phyloP scores from a whole-genome alignment of 2,888 invertebrate genomes.

The Amblyteles armatorius region DNA sequence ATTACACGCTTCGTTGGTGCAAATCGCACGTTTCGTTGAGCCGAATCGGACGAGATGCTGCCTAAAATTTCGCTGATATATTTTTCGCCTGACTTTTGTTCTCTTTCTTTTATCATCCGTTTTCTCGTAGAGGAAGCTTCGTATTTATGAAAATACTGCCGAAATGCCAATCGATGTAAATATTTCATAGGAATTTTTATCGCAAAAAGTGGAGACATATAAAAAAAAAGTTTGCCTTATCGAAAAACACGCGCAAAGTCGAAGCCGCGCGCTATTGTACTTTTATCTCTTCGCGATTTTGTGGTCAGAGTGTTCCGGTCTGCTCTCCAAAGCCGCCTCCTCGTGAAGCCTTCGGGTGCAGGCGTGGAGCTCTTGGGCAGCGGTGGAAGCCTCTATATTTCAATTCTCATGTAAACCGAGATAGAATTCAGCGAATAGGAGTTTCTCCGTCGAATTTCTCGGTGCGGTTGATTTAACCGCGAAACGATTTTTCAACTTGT shows the following conservation, averaged over 20 bases:
- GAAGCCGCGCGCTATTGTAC: background rate
- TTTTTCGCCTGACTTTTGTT: too few species aligned
- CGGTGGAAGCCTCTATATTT: background rate
- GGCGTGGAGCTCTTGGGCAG: background rate
- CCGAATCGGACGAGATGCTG: conserved; percentile 36
- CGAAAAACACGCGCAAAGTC: background rate
- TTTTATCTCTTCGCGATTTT: background rate
- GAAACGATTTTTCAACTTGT: conserved; percentile 61
- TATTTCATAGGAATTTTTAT: background rate
- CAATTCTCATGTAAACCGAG: background rate
- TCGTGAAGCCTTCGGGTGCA: background rate
- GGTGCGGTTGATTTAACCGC: conserved; percentile 42
- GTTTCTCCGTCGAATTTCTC: conserved; percentile 38
- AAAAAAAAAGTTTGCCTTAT: background rate
- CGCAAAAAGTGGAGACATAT: too few species aligned
- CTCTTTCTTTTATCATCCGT: too few species aligned
- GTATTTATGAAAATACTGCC: too few species aligned
- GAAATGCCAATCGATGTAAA: too few species aligned
- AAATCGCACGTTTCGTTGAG: conserved; percentile 23
- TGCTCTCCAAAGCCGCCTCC: background rate
- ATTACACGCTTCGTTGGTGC: conserved; percentile 15
- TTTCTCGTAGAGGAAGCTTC: too few species aligned
- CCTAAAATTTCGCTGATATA: background rate
- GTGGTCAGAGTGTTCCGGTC: background rate
- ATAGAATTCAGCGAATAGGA: conserved; percentile 6